A percentile compares a stretch with the other conserved stretches of the same genome.
phyloP scores from a whole-genome alignment of 1,140 invertebrate genomes.

The Trinorchestia longiramus region DNA sequence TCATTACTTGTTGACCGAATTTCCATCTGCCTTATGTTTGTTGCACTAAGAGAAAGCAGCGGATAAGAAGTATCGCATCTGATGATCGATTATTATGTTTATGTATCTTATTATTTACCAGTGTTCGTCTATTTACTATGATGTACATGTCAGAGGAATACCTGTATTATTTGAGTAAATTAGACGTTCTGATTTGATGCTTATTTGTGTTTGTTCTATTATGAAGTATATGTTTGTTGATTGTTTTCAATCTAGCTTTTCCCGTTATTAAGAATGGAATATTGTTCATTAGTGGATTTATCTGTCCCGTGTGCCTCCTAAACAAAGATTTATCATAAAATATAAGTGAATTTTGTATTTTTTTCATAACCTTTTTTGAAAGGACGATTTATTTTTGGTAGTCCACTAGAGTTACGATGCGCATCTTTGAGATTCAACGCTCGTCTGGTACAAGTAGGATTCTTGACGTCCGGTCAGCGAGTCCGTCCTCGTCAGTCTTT shows the following conservation, averaged over 20 bases:
- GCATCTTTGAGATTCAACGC: not conserved
- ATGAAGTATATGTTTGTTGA: not conserved
- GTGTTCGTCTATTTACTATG: not conserved
- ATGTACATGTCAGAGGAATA: not conserved
- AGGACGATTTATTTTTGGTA: not conserved
- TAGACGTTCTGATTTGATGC: not conserved
- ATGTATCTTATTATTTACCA: not conserved
- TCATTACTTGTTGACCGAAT: not conserved
- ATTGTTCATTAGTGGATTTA: not conserved
- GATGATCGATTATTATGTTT: not conserved
- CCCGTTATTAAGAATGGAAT: not conserved
- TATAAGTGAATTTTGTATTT: not conserved
- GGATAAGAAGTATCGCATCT: not conserved
- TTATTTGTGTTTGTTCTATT: not conserved
- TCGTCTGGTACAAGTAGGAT: too few species aligned
- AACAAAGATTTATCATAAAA: not conserved
- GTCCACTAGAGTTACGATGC: not conserved
- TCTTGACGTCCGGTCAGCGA: not conserved
- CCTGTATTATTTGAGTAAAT: not conserved
- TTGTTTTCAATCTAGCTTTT: not conserved
- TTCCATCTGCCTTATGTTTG: not conserved
- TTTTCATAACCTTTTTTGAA: not conserved
- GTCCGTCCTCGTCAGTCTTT: not conserved
- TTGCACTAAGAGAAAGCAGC: not conserved
- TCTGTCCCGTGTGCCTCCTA: not conserved